Evolutionary conservation across 2,797 vertebrate genomes (phyloP).

Genomic region (Scolopax rusticola): DNA sequence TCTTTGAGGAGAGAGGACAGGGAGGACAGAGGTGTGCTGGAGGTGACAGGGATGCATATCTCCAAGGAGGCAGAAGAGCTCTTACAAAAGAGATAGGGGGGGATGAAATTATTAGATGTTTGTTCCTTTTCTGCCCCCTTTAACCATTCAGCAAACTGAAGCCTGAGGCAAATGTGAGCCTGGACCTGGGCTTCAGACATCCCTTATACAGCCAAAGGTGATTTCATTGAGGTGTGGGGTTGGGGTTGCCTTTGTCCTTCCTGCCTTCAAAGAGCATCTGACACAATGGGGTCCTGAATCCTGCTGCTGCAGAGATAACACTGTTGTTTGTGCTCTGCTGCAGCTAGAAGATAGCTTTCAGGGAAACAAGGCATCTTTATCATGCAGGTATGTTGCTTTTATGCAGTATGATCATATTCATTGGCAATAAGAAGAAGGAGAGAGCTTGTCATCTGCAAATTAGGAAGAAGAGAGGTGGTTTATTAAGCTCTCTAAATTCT

Average conservation of each 20-base stretch:
- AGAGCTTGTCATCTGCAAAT: neutral
- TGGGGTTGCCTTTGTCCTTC: neutral
- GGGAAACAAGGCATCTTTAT: neutral
- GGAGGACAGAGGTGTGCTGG: neutral
- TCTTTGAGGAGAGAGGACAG: neutral
- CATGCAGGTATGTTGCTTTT: neutral
- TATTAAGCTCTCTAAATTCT: neutral
- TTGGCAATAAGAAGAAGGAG: neutral
- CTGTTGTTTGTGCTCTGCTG: neutral
- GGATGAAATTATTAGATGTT: neutral
- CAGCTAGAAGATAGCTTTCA: neutral
- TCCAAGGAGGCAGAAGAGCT: neutral
- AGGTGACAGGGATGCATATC: neutral
- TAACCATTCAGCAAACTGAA: neutral
- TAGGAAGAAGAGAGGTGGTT: neutral
- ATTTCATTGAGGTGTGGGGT: neutral
- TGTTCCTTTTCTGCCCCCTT: neutral
- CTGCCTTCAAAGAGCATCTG: neutral
- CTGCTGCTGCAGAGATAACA: slow-evolving; percentile 5
- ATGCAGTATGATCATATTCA: neutral
- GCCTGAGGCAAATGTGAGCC: neutral
- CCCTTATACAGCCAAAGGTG: neutral
- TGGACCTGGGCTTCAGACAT: neutral
- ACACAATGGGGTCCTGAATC: neutral
- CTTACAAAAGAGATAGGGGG: neutral